Evolutionary conservation across 2,888 invertebrate genomes (phyloP).

Genomic region (Polymixis lichenea): DNA sequence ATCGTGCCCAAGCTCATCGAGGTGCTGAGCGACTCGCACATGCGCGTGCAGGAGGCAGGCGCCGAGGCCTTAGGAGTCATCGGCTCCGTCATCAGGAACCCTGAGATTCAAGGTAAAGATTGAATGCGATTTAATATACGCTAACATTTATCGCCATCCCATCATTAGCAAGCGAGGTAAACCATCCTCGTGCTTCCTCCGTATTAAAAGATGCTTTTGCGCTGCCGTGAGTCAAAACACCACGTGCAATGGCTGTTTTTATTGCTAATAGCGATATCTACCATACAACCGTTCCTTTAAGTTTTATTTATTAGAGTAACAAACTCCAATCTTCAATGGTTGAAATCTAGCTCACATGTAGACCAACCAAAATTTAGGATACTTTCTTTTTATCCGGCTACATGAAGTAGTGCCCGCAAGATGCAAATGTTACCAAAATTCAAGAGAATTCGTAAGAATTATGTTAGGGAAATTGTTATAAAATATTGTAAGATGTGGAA

Average conservation of each 20-base stretch:
- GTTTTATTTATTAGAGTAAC: background rate
- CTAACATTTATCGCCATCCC: background rate
- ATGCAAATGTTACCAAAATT: background rate
- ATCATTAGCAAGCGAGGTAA: background rate
- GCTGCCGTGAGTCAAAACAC: background rate
- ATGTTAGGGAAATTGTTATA: too few species aligned
- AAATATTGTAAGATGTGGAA: background rate
- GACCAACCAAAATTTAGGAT: too few species aligned
- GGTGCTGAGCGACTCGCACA: conserved; percentile 99
- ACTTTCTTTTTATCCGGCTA: background rate
- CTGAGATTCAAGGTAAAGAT: conserved; percentile 96
- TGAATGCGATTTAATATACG: background rate
- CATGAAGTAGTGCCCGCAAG: background rate
- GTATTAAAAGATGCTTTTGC: background rate
- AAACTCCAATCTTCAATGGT: background rate
- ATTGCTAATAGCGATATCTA: too few species aligned
- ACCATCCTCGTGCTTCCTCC: background rate
- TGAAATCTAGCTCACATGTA: background rate
- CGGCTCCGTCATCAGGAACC: conserved; percentile 99
- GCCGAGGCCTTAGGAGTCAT: conserved; percentile 98
- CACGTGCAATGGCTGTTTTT: background rate
- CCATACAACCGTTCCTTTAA: background rate
- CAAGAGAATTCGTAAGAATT: background rate
- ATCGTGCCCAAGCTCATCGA: conserved; percentile 99
- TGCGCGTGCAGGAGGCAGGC: conserved; percentile 99